phyloP scores from a whole-genome alignment of 2,113 vertebrate species.

The Bos javanicus region DNA sequence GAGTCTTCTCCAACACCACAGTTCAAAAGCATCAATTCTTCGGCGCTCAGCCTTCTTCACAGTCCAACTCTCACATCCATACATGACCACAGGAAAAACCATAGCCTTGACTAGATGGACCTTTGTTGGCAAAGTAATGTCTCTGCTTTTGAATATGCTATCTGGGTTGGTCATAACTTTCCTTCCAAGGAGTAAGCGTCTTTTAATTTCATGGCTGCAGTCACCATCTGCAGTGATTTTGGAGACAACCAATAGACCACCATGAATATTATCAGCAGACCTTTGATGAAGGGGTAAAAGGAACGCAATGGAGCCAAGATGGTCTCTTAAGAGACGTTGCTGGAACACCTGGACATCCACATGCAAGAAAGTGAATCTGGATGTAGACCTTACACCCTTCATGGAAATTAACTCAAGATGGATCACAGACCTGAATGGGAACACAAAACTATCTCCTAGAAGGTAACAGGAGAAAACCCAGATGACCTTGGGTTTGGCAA shows the following conservation, averaged over 20 bases:
- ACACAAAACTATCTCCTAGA: background rate
- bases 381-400: background rate
- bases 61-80: too few relatives aligned
- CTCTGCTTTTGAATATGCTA: too few relatives aligned
- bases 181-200: too few relatives aligned
- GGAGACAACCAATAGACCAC: background rate
- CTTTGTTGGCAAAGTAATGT: too few relatives aligned
- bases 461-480: background rate
- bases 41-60: too few relatives aligned
- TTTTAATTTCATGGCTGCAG: too few relatives aligned
- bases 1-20: too few relatives aligned
- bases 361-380: background rate
- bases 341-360: background rate
- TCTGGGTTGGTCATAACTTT: too few relatives aligned
- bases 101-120: too few relatives aligned
- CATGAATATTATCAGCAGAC: background rate
- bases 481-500: background rate
- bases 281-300: background rate
- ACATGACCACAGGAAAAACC: too few relatives aligned
- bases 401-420: background rate
- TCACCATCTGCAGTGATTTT: too few relatives aligned
- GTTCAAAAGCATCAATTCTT: too few relatives aligned
- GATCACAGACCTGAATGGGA: background rate
- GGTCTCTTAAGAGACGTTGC: background rate
- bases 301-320: background rate